A percentile compares a stretch with the other conserved stretches of the same genome.
phyloP scores from a whole-genome alignment of 2,888 invertebrate species.

The Drosophila mercatorum region DNA sequence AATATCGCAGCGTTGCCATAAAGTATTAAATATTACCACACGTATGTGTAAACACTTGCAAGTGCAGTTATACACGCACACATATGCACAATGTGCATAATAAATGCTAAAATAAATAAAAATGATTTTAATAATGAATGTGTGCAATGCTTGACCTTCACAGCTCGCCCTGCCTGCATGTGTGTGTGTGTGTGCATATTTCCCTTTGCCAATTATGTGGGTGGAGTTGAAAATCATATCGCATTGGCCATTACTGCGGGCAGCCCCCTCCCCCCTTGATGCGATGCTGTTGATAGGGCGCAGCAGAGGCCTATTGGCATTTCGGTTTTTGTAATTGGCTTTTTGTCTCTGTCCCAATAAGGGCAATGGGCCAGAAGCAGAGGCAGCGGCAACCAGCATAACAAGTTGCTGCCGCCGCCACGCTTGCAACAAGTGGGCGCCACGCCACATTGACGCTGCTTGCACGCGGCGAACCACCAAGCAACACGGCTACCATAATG shows the following conservation, averaged over 20 bases:
- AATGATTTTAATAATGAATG: neutral
- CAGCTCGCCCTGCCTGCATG: neutral
- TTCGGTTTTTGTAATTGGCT: slow-evolving; percentile 70
- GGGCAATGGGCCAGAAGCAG: slow-evolving; percentile 26
- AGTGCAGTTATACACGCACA: no score
- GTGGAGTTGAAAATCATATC: slow-evolving; percentile 80
- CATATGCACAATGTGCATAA: no score
- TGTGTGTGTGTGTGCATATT: neutral
- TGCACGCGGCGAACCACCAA: slow-evolving; percentile 49
- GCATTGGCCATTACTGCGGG: slow-evolving; percentile 76
- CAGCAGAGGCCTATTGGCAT: slow-evolving; percentile 62
- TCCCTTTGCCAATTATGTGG: slow-evolving; percentile 67
- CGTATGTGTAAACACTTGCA: neutral
- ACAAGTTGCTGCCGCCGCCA: slow-evolving; percentile 18
- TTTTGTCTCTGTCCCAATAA: slow-evolving; percentile 57
- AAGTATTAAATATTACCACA: slow-evolving; percentile 2
- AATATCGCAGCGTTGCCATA: neutral
- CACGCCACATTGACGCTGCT: slow-evolving; percentile 46
- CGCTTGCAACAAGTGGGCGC: slow-evolving; percentile 59
- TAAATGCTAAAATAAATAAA: neutral
- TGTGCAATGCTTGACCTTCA: slow-evolving; percentile 13
- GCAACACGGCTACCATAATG: slow-evolving; percentile 62
- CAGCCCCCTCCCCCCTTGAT: slow-evolving; percentile 31
- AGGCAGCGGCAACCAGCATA: slow-evolving; percentile 9
- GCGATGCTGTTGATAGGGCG: slow-evolving; percentile 61